A percentile compares a stretch with the other conserved stretches of the same genome.
Conservation (phyloP, 2,113 vertebrate species). For the Grantiella picta region DNA sequence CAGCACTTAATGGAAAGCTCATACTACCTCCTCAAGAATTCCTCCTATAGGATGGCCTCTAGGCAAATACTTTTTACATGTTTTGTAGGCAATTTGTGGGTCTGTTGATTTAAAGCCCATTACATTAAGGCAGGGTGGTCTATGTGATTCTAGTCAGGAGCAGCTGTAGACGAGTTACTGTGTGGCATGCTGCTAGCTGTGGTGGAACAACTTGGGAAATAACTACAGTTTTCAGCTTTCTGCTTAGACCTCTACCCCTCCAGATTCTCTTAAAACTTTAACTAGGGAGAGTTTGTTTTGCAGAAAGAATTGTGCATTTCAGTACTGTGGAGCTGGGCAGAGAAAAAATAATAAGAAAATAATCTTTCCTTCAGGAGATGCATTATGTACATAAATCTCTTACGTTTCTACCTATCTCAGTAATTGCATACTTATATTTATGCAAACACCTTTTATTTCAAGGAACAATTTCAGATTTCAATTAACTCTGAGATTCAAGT, state of each 20-base stretch:
- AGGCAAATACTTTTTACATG: neutral
- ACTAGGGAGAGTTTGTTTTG: neutral
- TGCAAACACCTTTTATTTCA: neutral
- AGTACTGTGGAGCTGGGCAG: neutral
- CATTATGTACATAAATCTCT: neutral
- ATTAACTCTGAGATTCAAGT: neutral
- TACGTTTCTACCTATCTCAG: neutral
- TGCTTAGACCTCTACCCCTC: neutral
- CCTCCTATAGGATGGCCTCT: neutral
- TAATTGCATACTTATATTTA: neutral
- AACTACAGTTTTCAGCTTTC: neutral
- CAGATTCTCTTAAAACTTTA: neutral
- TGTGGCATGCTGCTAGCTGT: neutral
- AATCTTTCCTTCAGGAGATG: neutral
- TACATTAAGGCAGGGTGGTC: neutral
- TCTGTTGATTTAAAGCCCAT: neutral
- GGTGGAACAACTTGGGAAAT: neutral
- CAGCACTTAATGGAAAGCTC: neutral
- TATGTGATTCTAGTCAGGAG: neutral
- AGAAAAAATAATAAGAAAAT: neutral
- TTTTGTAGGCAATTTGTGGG: neutral
- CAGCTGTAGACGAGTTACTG: neutral
- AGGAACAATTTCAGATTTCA: neutral
- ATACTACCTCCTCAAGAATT: neutral
- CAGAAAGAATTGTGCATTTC: neutral